Percentiles rank a stretch among this genome's conserved stretches.
Conservation (phyloP, 2,797 vertebrate genomes). For the Thunnus albacares region DNA sequence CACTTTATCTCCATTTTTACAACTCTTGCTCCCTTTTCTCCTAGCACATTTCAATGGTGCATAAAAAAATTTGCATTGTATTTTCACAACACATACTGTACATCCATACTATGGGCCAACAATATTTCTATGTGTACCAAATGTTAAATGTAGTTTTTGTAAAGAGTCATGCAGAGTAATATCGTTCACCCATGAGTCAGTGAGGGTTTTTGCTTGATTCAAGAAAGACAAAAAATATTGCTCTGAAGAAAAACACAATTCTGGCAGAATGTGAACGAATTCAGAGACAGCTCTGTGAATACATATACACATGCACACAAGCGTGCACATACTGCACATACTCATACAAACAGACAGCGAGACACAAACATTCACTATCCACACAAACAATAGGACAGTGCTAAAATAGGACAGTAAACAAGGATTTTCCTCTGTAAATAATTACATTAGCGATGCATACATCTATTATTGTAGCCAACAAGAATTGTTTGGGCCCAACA, state of each 20-base stretch:
- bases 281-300: conserved; percentile 3
- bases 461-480: conserved; percentile 32
- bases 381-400: conserved; percentile 35
- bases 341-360: background rate
- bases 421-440: conserved; percentile 58
- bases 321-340: background rate
- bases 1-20: conserved; percentile 7
- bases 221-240: background rate
- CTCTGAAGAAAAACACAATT: conserved; percentile 1
- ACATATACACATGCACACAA: background rate
- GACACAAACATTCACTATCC: conserved; percentile 31
- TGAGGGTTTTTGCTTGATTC: background rate
- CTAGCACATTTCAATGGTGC: background rate
- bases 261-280: background rate
- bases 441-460: conserved; percentile 36
- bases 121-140: background rate
- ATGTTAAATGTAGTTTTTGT: background rate
- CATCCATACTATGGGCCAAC: conserved; percentile 1
- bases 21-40: conserved; percentile 3
- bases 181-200: background rate
- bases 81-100: background rate
- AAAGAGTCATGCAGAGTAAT: background rate
- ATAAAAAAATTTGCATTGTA: background rate
- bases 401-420: conserved; percentile 44
- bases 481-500: conserved; percentile 48